Percentiles rank a stretch among this genome's conserved stretches.
Evolutionary conservation across 1,140 invertebrate species (phyloP).

Genomic region (Apis florea): DNA sequence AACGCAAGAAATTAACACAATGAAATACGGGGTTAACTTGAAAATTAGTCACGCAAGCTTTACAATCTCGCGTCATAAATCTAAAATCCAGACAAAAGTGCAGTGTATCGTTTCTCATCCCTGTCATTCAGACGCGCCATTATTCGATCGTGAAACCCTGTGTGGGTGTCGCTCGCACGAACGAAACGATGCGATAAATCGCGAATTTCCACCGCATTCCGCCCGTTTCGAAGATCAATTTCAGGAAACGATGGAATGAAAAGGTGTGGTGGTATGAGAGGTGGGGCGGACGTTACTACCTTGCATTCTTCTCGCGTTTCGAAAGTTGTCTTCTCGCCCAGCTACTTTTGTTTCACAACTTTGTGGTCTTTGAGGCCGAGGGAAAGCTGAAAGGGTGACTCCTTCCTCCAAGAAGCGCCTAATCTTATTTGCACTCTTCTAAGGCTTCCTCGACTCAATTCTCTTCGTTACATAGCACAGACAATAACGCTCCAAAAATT

Average conservation of each 20-base stretch:
- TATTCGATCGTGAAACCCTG: neutral
- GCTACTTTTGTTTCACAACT: conserved; percentile 47
- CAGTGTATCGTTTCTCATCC: neutral
- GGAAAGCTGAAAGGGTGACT: conserved; percentile 50
- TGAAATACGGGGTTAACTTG: neutral
- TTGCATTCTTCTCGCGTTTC: conserved; percentile 12
- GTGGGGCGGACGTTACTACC: too few relatives aligned
- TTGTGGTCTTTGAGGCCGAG: neutral
- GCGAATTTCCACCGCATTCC: conserved; percentile 21
- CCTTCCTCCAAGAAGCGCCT: conserved; percentile 29
- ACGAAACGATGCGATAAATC: conserved; percentile 43
- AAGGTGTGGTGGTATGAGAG: neutral
- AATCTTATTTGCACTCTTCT: conserved; percentile 70
- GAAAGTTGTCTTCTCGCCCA: neutral
- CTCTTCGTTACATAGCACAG: neutral
- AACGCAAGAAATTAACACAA: too few relatives aligned
- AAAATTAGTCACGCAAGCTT: neutral
- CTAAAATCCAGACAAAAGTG: neutral
- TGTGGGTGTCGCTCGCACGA: neutral
- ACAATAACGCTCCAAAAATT: too few relatives aligned
- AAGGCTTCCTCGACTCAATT: conserved; percentile 53
- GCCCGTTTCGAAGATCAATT: conserved; percentile 45
- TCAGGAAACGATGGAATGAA: conserved; percentile 18
- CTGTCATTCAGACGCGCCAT: neutral
- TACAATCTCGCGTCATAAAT: neutral